Conservation (phyloP, 1,140 invertebrate genomes). For the Paracyclopina nana region DNA sequence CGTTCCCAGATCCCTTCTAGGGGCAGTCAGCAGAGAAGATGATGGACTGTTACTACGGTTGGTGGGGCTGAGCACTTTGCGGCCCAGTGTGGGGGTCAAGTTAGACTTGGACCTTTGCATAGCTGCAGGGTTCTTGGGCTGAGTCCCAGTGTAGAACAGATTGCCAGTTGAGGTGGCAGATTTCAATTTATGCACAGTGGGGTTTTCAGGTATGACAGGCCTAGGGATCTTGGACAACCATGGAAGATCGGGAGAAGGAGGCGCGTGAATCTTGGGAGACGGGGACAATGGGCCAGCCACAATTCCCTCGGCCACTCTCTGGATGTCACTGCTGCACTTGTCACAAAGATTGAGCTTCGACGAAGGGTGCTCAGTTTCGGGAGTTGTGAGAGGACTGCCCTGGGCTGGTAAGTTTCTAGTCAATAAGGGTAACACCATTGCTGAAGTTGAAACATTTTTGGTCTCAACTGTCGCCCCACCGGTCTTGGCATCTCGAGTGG, state of each 20-base stretch:
- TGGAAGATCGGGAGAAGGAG: slow-evolving; percentile 11
- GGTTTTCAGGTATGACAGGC: slow-evolving; percentile 13
- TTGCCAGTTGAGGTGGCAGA: slow-evolving; percentile 9
- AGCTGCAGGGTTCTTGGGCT: background rate
- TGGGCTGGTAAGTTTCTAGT: slow-evolving; percentile 5
- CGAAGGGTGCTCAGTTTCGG: slow-evolving; percentile 1
- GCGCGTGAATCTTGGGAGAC: background rate
- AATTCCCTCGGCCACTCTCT: slow-evolving; percentile 6
- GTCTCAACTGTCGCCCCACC: background rate
- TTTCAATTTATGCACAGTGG: slow-evolving; percentile 9
- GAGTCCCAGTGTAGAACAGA: background rate
- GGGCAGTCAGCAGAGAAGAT: background rate
- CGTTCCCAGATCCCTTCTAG: slow-evolving; percentile 9
- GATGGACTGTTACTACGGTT: too few relatives aligned
- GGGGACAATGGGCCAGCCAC: background rate
- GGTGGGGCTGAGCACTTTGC: background rate
- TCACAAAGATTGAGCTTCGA: slow-evolving; percentile 13
- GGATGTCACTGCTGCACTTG: slow-evolving; percentile 15
- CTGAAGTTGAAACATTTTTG: slow-evolving; percentile 9
- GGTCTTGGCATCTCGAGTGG: slow-evolving; percentile 5
- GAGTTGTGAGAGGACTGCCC: slow-evolving; percentile 12
- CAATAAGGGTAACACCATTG: slow-evolving; percentile 6
- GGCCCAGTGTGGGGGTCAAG: slow-evolving; percentile 1
- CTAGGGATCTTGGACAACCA: slow-evolving; percentile 15
- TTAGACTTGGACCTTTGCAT: slow-evolving; percentile 14